phyloP scores from a whole-genome alignment of 2,797 vertebrate species.

The Phataginus tricuspis region DNA sequence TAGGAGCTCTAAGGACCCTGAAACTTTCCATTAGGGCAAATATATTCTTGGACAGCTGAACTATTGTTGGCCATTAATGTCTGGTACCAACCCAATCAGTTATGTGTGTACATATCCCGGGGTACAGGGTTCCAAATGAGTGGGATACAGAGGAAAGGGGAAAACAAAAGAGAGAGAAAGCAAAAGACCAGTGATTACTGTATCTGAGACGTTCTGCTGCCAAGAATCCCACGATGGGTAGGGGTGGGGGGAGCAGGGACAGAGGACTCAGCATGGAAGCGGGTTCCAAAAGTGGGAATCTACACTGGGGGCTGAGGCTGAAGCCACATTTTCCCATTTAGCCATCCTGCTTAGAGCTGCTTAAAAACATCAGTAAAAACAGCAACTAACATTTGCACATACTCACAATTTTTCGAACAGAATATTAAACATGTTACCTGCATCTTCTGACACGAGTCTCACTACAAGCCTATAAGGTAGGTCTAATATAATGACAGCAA shows the following conservation, averaged over 20 bases:
- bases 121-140: not conserved
- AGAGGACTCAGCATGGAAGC: not conserved
- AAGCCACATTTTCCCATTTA: not conserved
- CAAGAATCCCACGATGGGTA: not conserved
- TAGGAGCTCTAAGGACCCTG: rapidly evolving
- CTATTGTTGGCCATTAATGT: not conserved
- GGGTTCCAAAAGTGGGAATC: not conserved
- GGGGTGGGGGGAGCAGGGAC: not conserved
- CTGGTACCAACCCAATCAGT: not conserved
- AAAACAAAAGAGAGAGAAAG: not conserved
- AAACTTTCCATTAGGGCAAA: not conserved
- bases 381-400: not conserved
- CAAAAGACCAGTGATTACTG: not conserved
- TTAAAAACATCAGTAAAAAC: not conserved
- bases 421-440: not conserved
- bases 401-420: not conserved
- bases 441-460: not conserved
- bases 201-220: not conserved
- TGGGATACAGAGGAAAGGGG: not conserved
- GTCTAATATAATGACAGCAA: not conserved
- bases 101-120: not conserved
- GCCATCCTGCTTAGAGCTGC: not conserved
- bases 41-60: not conserved
- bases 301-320: not conserved
- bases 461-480: not conserved